These are phyloP conservation scores for Spodoptera exigua DNA, from an alignment of 2,888 invertebrate species.

Conservation along the genomic window DNA sequence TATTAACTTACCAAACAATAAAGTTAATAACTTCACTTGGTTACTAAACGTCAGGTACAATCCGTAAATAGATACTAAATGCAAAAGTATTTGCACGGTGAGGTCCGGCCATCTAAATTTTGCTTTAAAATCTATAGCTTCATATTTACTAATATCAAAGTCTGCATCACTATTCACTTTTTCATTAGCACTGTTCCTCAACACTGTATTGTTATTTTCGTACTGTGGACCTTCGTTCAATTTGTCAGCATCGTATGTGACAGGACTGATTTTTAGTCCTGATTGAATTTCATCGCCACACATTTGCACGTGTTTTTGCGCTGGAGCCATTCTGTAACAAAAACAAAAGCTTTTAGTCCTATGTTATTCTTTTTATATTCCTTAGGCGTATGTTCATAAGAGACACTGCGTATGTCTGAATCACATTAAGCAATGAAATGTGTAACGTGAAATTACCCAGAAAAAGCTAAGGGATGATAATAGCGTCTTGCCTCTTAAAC, in stretches of 20 bases:
- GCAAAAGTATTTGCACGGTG: conserved; percentile 91
- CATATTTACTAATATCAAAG: conserved; percentile 80
- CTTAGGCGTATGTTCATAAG: not conserved
- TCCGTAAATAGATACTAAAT: conserved; percentile 92
- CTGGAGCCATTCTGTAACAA: conserved; percentile 74
- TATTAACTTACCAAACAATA: conserved; percentile 94
- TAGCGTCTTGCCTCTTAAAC: not conserved
- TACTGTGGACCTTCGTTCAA: conserved; percentile 45
- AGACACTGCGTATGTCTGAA: not conserved
- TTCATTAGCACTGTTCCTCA: conserved; percentile 64
- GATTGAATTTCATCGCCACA: conserved; percentile 64
- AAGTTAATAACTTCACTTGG: conserved; percentile 89
- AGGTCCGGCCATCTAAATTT: conserved; percentile 93
- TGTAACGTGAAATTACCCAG: not conserved
- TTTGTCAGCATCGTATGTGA: conserved; percentile 58
- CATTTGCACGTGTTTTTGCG: conserved; percentile 71
- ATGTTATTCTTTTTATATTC: not conserved
- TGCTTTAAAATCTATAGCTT: conserved; percentile 88
- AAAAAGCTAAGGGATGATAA: not conserved
- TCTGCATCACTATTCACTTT: conserved; percentile 67
- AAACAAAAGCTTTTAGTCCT: not conserved
- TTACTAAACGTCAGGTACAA: conserved; percentile 90
- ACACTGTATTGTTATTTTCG: conserved; percentile 74
- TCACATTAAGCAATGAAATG: not conserved
- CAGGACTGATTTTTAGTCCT: conserved; percentile 70